Conservation (phyloP, 30 jellyfish, hydroid and myxozoan species). For the Catostylus mosaicus region DNA sequence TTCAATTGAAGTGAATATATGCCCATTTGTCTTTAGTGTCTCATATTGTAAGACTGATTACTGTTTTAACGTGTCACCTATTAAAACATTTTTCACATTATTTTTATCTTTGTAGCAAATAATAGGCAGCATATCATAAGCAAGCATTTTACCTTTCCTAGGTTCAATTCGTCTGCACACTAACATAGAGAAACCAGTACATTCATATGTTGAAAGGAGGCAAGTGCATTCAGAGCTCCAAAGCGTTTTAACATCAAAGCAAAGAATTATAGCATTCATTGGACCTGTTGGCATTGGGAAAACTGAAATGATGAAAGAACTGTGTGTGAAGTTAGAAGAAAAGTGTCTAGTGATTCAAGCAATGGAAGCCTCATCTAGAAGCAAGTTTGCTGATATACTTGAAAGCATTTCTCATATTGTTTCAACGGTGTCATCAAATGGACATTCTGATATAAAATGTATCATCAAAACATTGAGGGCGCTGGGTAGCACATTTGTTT, state of each 20-base stretch:
- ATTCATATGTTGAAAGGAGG: neutral
- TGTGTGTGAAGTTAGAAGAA: neutral
- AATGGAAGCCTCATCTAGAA: neutral
- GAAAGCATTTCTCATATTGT: neutral
- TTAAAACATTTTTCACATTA: too few species aligned
- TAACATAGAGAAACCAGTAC: neutral
- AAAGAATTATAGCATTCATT: neutral
- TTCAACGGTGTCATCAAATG: neutral
- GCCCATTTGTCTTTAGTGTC: too few species aligned
- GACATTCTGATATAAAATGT: neutral
- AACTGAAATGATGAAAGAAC: neutral
- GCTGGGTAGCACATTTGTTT: neutral
- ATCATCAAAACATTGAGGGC: neutral
- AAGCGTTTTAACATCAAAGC: neutral
- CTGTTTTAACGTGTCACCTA: too few species aligned
- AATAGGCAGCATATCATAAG: too few species aligned
- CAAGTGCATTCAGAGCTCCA: neutral
- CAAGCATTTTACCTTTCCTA: too few species aligned
- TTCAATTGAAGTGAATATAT: too few species aligned
- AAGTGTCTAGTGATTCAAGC: neutral
- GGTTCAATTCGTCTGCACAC: too few species aligned
- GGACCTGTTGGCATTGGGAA: slow-evolving; percentile 20
- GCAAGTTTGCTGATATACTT: neutral
- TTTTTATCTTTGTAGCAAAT: too few species aligned
- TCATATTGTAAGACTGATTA: too few species aligned